Conservation (phyloP, 2,797 vertebrate genomes). For the Eulemur albifrons region DNA sequence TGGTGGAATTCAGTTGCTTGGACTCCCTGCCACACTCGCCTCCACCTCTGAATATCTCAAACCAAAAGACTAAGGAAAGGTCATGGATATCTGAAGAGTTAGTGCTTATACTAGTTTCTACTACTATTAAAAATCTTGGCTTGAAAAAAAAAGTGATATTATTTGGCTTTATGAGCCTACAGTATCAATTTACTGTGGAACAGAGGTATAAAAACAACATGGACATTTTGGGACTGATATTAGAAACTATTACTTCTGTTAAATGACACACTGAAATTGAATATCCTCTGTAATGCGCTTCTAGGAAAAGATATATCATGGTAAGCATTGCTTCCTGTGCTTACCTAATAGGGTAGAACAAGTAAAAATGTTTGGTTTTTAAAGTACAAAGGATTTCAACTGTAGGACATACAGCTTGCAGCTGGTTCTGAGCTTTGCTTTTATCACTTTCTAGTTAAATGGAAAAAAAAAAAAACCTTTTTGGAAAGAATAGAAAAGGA, state of each 20-base stretch:
- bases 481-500: constrained; percentile 49
- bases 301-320: constrained; percentile 15
- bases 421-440: constrained; percentile 13
- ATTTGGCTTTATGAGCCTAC: not conserved
- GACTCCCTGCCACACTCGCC: not conserved
- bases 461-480: not conserved
- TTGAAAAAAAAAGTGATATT: not conserved
- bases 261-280: not conserved
- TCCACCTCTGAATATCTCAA: not conserved
- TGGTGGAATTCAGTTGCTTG: not conserved
- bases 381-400: constrained; percentile 12
- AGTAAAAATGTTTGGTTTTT: constrained; percentile 28
- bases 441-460: constrained; percentile 23
- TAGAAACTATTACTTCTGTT: constrained; percentile 35
- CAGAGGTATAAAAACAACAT: not conserved
- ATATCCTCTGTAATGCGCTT: not conserved
- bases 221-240: not conserved
- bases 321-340: not conserved
- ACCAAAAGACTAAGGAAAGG: not conserved
- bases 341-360: not conserved
- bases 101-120: not conserved
- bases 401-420: not conserved
- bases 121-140: not conserved
- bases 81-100: not conserved
- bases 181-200: not conserved